Percentiles rank a stretch among this genome's conserved stretches.
phyloP scores from a whole-genome alignment of 2,797 vertebrate species.

The Cottoperca gobio region DNA sequence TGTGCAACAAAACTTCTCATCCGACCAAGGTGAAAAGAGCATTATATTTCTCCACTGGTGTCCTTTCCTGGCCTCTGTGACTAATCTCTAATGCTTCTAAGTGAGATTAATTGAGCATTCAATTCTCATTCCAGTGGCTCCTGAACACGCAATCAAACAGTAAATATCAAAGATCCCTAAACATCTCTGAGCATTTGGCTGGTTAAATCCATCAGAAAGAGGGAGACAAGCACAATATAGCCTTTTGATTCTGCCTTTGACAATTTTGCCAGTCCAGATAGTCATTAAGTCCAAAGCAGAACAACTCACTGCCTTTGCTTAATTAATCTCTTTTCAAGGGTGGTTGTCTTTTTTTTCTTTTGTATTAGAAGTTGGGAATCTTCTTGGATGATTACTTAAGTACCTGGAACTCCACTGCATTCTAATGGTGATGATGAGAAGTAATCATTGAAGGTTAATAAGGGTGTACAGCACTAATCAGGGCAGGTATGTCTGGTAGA shows the following conservation, averaged over 20 bases:
- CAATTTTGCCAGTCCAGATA: slow-evolving; percentile 8
- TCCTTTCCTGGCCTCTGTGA: slow-evolving; percentile 33
- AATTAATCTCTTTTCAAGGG: slow-evolving; percentile 56
- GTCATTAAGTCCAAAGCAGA: slow-evolving; percentile 21
- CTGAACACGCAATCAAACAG: slow-evolving; percentile 49
- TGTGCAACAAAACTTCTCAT: slow-evolving; percentile 1
- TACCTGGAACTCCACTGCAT: slow-evolving; percentile 58
- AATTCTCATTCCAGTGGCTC: slow-evolving; percentile 53
- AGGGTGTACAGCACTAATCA: slow-evolving; percentile 68
- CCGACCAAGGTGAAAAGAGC: slow-evolving; percentile 45
- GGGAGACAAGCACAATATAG: neutral
- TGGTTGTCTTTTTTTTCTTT: slow-evolving; percentile 41
- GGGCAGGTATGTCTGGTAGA: slow-evolving; percentile 35
- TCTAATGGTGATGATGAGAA: slow-evolving; percentile 63
- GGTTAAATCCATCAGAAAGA: slow-evolving; percentile 31
- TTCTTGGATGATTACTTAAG: slow-evolving; percentile 66
- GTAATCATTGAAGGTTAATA: slow-evolving; percentile 79
- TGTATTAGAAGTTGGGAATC: slow-evolving; percentile 49
- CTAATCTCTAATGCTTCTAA: slow-evolving; percentile 59
- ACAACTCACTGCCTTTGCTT: slow-evolving; percentile 12
- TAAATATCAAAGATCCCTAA: slow-evolving; percentile 49
- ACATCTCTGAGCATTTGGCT: slow-evolving; percentile 39
- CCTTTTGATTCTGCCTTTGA: slow-evolving; percentile 38
- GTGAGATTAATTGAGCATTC: slow-evolving; percentile 66
- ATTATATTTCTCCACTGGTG: slow-evolving; percentile 13